Conservation (phyloP, 2,888 invertebrate species). For the Andrena minutula region DNA sequence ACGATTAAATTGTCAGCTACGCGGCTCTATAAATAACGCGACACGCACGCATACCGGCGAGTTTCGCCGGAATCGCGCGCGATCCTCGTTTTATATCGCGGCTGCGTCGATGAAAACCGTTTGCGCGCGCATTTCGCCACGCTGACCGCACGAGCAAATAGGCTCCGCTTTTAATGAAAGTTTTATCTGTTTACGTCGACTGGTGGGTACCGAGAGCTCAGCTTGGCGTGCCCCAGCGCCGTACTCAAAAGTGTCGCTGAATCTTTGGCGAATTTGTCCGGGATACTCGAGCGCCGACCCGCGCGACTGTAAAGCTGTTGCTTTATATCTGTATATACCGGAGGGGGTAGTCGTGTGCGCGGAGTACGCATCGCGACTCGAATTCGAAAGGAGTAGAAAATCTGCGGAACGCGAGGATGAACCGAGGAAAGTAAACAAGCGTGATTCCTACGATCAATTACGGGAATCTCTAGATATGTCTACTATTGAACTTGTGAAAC, state of each 20-base stretch:
- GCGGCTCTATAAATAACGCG: constrained; percentile 75
- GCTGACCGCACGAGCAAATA: constrained; percentile 42
- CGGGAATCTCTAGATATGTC: neutral
- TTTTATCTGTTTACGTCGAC: constrained; percentile 42
- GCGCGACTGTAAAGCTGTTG: constrained; percentile 11
- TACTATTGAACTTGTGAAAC: neutral
- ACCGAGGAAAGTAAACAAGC: too few relatives aligned
- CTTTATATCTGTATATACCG: constrained; percentile 18
- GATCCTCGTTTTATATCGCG: constrained; percentile 64
- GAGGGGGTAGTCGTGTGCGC: neutral
- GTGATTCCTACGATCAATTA: too few relatives aligned
- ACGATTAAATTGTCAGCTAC: constrained; percentile 76
- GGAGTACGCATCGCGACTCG: neutral
- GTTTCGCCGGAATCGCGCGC: constrained; percentile 61
- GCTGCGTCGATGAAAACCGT: constrained; percentile 59
- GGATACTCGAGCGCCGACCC: neutral
- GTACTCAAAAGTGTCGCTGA: constrained; percentile 33
- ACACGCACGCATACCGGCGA: constrained; percentile 60
- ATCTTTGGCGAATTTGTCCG: constrained; percentile 48
- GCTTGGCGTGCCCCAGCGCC: neutral
- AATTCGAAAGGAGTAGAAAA: neutral
- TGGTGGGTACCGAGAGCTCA: neutral
- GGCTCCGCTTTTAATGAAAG: constrained; percentile 46
- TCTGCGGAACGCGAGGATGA: neutral
- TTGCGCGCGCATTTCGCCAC: constrained; percentile 47